Percentiles rank a stretch among this genome's conserved stretches.
These are phyloP conservation scores for Solen grandis DNA, from an alignment of 1,140 invertebrate genomes.

Conservation along the genomic window DNA sequence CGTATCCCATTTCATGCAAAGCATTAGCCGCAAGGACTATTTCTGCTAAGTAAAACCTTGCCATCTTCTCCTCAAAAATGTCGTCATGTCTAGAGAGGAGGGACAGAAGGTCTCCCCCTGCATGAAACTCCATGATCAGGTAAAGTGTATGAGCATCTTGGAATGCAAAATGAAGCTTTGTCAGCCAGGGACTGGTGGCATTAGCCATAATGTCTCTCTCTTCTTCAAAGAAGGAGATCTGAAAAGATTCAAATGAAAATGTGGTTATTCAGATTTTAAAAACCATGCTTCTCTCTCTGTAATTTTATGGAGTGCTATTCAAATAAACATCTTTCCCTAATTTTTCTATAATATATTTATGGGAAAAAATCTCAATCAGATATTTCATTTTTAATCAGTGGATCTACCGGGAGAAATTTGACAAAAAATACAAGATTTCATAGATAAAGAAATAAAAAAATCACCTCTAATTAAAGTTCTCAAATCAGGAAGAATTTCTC, in stretches of 20 bases:
- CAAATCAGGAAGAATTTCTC: too few relatives aligned
- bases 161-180: slow-evolving; percentile 97
- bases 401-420: too few relatives aligned
- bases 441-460: too few relatives aligned
- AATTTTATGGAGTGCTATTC: too few relatives aligned
- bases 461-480: too few relatives aligned
- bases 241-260: slow-evolving; percentile 17
- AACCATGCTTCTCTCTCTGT: too few relatives aligned
- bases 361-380: too few relatives aligned
- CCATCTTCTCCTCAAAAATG: slow-evolving; percentile 96
- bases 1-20: slow-evolving; percentile 99
- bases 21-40: slow-evolving; percentile 98
- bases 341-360: too few relatives aligned
- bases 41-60: slow-evolving; percentile 99
- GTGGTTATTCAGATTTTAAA: too few relatives aligned
- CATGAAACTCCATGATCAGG: slow-evolving; percentile 99
- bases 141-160: slow-evolving; percentile 87
- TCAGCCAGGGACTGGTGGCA: slow-evolving; percentile 89
- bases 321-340: too few relatives aligned
- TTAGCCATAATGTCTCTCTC: slow-evolving; percentile 79
- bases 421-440: too few relatives aligned
- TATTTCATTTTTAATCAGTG: too few relatives aligned
- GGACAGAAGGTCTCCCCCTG: slow-evolving; percentile 98
- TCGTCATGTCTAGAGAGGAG: slow-evolving; percentile 93
- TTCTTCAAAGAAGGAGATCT: slow-evolving; percentile 79